Evolutionary conservation across 2,888 invertebrate species (phyloP).

Genomic region (Cristatella mucedo): DNA sequence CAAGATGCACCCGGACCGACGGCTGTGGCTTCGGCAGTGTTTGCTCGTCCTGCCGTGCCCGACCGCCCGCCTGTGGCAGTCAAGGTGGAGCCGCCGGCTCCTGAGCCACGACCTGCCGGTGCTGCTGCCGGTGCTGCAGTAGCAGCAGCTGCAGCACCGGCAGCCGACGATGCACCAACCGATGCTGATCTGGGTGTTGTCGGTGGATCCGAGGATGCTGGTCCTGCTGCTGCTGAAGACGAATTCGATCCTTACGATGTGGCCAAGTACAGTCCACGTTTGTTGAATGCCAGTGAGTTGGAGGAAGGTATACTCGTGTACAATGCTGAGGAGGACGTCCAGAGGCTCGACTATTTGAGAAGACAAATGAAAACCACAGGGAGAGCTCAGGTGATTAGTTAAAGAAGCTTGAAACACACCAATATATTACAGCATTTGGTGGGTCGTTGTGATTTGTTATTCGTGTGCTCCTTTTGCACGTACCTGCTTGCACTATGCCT

Average conservation of each 20-base stretch:
- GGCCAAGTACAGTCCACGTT: conserved; percentile 71
- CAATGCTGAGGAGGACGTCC: conserved; percentile 57
- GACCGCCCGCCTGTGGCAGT: conserved; percentile 9
- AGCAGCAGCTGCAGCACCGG: conserved; percentile 3
- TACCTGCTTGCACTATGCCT: too few relatives aligned
- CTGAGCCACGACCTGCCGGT: conserved; percentile 11
- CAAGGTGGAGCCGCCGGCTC: too few relatives aligned
- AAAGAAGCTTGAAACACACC: too few relatives aligned
- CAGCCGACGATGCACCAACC: too few relatives aligned
- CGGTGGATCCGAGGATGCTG: too few relatives aligned
- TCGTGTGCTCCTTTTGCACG: too few relatives aligned
- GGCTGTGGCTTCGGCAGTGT: too few relatives aligned
- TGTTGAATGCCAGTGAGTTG: conserved; percentile 48
- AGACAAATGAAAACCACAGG: conserved; percentile 43
- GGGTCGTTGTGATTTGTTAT: too few relatives aligned
- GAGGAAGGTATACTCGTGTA: conserved; percentile 61
- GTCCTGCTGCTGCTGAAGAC: too few relatives aligned
- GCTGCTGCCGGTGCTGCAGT: conserved; percentile 12
- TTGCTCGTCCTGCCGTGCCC: background rate
- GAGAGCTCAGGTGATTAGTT: conserved; percentile 42
- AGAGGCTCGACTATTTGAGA: conserved; percentile 57
- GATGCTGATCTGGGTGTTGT: too few relatives aligned
- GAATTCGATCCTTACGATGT: conserved; percentile 59
- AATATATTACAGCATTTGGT: too few relatives aligned
- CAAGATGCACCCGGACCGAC: too few relatives aligned